Evolutionary conservation across 37 sponge, comb jelly and placozoan genomes (phyloP).

Genomic region (Oscarella lobularis): DNA sequence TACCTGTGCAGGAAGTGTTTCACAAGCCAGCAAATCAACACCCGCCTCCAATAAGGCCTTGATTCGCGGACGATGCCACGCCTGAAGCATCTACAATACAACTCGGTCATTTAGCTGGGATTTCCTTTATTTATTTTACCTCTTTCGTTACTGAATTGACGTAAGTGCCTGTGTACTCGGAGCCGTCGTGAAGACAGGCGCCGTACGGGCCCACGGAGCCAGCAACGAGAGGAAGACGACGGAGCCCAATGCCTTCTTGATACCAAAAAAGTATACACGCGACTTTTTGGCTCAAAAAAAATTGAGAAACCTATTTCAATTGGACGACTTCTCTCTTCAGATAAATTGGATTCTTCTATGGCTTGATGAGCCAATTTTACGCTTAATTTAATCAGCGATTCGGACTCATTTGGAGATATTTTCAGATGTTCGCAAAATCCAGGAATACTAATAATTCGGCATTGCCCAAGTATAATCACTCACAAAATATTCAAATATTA

Average conservation of each 20-base stretch:
- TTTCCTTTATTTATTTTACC: constrained; percentile 15
- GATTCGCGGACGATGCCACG: background rate
- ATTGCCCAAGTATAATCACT: too few species aligned
- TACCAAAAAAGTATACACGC: background rate
- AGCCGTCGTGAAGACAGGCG: constrained; percentile 61
- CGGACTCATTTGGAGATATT: too few species aligned
- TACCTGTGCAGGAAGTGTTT: background rate
- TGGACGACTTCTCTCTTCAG: too few species aligned
- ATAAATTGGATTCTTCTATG: too few species aligned
- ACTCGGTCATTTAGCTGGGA: background rate
- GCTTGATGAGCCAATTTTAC: too few species aligned
- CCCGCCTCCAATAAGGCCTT: background rate
- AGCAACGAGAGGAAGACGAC: constrained; percentile 43
- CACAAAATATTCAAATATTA: too few species aligned
- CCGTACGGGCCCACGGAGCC: constrained; percentile 91
- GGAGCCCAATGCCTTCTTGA: background rate
- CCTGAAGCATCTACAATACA: background rate
- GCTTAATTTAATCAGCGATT: too few species aligned
- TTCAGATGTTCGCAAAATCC: too few species aligned
- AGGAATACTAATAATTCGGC: too few species aligned
- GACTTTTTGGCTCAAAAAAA: background rate
- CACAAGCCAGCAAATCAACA: background rate
- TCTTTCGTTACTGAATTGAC: constrained; percentile 49
- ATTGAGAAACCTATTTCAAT: too few species aligned
- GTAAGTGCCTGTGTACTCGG: constrained; percentile 69